Base-by-base conservation (phyloP, 2,888 invertebrate species). In the Scotopteryx bipunctaria region DNA sequence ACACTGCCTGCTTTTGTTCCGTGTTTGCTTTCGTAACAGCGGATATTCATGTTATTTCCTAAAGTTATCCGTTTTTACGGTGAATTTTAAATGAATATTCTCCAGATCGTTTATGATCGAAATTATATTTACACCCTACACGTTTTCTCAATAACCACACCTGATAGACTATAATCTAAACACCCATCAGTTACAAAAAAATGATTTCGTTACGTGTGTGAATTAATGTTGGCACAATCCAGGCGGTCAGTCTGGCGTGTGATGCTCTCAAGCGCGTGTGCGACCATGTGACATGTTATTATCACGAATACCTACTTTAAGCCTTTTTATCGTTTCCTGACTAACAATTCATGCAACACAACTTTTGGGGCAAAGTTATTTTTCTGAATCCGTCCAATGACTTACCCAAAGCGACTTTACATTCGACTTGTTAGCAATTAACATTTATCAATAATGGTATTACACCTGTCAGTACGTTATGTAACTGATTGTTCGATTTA, bases 161-260 rank as follows among this genome's bases (percentile, higher is more conserved):
- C 37, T 37, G 29, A 36, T 41, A 38, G 49, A 43, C 16, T 40
- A 17, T 36, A 27, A 51, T 45, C 14, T 16, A 19, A 45, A 27
- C 42, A 41, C 21, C 17, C 33, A 41, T 37, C 14, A 32, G 14
- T 38, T 13, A 25, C 17, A 32, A 33, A 52, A 57, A 57, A 57
- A 50, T 52, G 41, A 46, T 66, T 67, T 69, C 55, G 64, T 68
- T 65, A 46, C 66, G 65, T n/a, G n/a, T n/a, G n/a, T 66, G 67
- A 67, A 69, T 70, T 62, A 67, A 64, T 63, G 64, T 65, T 71
- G 73, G 72, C 71, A 69, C 61, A 63, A 61, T 63, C 56, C 53
- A 38, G 60, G 63, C 64, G 61, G 47, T 72, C 73, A 31, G 33
- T 49, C 44, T 52, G 76, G 69, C 72, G 63, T 65, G 62, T 49